Conservation (phyloP, 1,140 invertebrate species). For the Tetragonula clypearis region DNA sequence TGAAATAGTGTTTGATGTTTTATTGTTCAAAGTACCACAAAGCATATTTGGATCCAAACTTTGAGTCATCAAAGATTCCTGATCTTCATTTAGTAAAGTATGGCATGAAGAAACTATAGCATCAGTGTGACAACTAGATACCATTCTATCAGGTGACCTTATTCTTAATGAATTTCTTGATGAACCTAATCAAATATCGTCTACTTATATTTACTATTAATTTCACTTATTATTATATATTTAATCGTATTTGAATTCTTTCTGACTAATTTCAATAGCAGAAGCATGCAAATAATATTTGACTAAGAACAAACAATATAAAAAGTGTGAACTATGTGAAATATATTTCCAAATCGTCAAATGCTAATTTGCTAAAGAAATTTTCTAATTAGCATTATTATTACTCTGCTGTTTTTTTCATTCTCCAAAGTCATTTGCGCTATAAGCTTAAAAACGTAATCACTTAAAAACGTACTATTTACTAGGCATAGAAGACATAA, state of each 20-base stretch:
- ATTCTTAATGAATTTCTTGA: constrained; percentile 80
- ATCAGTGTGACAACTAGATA: constrained; percentile 85
- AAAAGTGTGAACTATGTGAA: constrained; percentile 58
- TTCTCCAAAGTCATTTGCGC: constrained; percentile 63
- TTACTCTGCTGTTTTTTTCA: constrained; percentile 56
- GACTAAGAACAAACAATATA: constrained; percentile 54
- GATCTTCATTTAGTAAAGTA: constrained; percentile 68
- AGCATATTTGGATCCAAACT: constrained; percentile 84
- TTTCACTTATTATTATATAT: constrained; percentile 3
- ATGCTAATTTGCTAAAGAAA: constrained; percentile 58
- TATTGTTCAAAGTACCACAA: constrained; percentile 72
- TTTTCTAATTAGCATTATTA: constrained; percentile 57
- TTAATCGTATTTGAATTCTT: constrained; percentile 33
- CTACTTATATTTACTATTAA: constrained; percentile 35
- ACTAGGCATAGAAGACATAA: constrained; percentile 52
- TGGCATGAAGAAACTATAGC: constrained; percentile 76
- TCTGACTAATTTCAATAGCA: constrained; percentile 61
- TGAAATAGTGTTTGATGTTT: constrained; percentile 60
- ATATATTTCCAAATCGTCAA: constrained; percentile 59
- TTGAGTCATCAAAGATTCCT: constrained; percentile 84
- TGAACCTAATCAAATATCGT: constrained; percentile 68
- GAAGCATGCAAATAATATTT: constrained; percentile 70
- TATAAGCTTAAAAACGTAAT: constrained; percentile 71
- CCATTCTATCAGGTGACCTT: constrained; percentile 87
- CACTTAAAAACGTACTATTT: constrained; percentile 59